Base-by-base conservation (phyloP, 2,113 vertebrate genomes). In the Harpagus bidentatus region DNA sequence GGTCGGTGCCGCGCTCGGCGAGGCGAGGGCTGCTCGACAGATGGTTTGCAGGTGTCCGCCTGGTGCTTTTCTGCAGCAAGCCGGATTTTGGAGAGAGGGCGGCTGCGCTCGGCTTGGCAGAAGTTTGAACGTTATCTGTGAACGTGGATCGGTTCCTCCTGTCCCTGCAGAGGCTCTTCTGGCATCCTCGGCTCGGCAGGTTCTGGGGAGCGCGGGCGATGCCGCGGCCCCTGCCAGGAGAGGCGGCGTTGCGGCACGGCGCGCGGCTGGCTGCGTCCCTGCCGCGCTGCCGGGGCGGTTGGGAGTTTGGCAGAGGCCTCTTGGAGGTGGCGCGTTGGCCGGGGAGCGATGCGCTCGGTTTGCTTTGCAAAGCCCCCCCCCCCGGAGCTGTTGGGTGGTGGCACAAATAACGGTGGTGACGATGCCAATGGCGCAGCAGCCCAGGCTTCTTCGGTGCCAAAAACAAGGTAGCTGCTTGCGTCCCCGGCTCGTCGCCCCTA, bases 11-110 rank as follows among this genome's bases (percentile, higher is more conserved):
- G 22, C 1, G 38, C 45, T 38, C 14, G 15, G 67, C 11, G 19
- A 45, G 65, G 67, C 34, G 55, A 73, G 83, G 63, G 81, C 91
- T 22, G 34, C 91, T 80, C 29, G 43, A 16, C 94, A 87, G 74
- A 95, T 88, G 92, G 83, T 62, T 45, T 36, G 92, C 92, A 92
- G 95, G 95, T 95, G 91, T 83, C 82, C 0, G 34, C 95, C 43
- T 9, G 66, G 80, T 80, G 94, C 71, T 88, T 20, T 13, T 40
- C 79, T 34, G 67, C 91, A 29, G 67, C 71, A 10, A 66, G 84
- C 71, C 34, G 76, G 84, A 8, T 38, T 80, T 73, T 10, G 67
- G 85, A 52, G 58, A 47, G 88, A 70, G 88, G 91, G 95, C 20
- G 82, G 82, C 93, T 81, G 91, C 28, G 14, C 53, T 47, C 2